Base-by-base conservation (phyloP, 2,113 vertebrate genomes). In the Chaetodon auriga region DNA sequence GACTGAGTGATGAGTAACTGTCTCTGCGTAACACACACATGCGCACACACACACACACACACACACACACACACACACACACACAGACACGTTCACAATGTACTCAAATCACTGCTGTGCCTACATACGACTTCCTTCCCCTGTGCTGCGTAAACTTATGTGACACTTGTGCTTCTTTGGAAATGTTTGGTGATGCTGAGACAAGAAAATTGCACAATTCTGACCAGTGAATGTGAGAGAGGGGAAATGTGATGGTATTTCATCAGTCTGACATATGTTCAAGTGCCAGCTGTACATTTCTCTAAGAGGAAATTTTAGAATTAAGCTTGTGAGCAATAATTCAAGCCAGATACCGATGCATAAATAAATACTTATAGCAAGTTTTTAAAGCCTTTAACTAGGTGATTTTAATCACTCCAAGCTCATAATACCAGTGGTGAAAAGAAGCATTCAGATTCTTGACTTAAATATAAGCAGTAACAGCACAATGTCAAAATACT, bases 1-100 rank as follows among this genome's bases (percentile, higher is more conserved):
- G 83, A 83, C 83, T 72, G 49, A 14, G 70, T 58, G 51, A 41
- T 87, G 87, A 87, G 81, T 78, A 85, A 88, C 23, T 71, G 69
- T 6, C 21, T 3, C 83, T 82, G 2, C 64, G 45, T 43, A 68
- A 23, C 21, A 49, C 16, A 68, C 49, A 30, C 53, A 70, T 14
- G n/a, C 48, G 46, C 30, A 12, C 13, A 49, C 38, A 65, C 43
- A 70, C 41, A 43, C 16, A 58, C 48, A n/a, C 25, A 69, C 38
- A 41, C 16, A 57, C 30, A 30, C 35, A 36, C 21, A 15, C 70
- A 82, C 30, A 69, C 38, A 41, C 16, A 57, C 30, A 69, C 16
- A 57, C 30, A 30, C 35, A 36, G 21, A 15, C 70, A 82, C 30
- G 57, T 30, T 53, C 48, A n/a, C 25, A 55, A 23, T 14, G 57